Conservation (phyloP, 1,140 invertebrate species). For the Atta cephalotes region DNA sequence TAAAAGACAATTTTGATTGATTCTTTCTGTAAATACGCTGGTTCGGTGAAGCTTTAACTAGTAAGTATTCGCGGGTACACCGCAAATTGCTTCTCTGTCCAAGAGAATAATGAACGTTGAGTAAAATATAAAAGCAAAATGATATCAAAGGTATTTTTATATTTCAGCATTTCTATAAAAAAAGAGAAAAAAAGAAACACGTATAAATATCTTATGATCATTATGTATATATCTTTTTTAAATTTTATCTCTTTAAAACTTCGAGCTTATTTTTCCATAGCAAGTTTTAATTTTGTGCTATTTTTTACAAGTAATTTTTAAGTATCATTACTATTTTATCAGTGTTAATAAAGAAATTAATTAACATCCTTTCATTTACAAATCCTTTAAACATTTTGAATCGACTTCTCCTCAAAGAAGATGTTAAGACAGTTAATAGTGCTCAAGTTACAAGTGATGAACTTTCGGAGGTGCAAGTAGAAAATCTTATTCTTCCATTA, state of each 20-base stretch:
- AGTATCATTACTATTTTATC: not conserved
- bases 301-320: not conserved
- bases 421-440: constrained; percentile 51
- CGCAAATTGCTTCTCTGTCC: not conserved
- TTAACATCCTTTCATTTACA: not conserved
- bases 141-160: not conserved
- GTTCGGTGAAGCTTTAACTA: not conserved
- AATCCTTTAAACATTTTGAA: constrained; percentile 14
- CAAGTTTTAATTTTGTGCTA: not conserved
- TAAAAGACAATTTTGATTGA: not conserved
- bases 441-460: constrained; percentile 45
- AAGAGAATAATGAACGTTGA: not conserved
- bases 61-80: not conserved
- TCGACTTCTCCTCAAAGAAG: constrained; percentile 22
- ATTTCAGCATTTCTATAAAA: not conserved
- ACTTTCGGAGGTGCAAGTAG: constrained; percentile 53
- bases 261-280: not conserved
- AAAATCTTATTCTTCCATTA: constrained; percentile 62
- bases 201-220: not conserved
- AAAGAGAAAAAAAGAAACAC: not conserved
- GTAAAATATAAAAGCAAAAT: not conserved
- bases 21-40: not conserved
- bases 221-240: not conserved
- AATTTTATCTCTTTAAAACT: constrained; percentile 14
- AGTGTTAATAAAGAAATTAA: constrained; percentile 8